Percentiles rank a stretch among this genome's conserved stretches.
phyloP scores from a whole-genome alignment of 2,113 vertebrate genomes.

The Myrmecophaga tridactyla region DNA sequence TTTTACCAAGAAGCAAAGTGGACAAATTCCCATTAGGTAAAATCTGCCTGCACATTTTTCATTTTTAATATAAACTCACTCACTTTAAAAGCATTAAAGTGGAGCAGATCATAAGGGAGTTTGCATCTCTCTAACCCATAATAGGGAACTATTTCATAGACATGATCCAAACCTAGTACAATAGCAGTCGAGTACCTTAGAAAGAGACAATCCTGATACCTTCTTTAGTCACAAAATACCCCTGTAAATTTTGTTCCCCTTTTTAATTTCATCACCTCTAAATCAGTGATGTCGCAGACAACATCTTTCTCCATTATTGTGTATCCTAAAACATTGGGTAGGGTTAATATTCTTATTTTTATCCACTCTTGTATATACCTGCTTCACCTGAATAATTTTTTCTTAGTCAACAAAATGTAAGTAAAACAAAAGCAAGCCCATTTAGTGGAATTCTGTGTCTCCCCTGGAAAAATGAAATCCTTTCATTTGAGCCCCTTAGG shows the following conservation, averaged over 20 bases:
- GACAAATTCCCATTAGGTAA: conserved; percentile 70
- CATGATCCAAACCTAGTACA: conserved; percentile 23
- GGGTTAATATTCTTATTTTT: background rate
- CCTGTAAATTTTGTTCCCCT: background rate
- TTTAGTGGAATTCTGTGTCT: background rate
- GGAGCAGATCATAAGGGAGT: conserved; percentile 55
- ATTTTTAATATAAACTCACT: conserved; percentile 71
- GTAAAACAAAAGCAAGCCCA: background rate
- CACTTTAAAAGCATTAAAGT: conserved; percentile 72
- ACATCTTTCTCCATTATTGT: background rate
- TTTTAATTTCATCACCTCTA: conserved; percentile 19
- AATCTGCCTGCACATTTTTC: conserved; percentile 62
- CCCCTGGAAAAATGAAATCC: background rate
- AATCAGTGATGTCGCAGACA: background rate
- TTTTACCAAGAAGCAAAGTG: conserved; percentile 63
- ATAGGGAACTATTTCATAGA: conserved; percentile 39
- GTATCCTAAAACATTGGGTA: background rate
- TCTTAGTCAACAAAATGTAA: background rate
- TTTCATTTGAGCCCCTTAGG: background rate
- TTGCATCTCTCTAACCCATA: conserved; percentile 45
- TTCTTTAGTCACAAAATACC: conserved; percentile 21
- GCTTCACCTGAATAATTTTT: background rate
- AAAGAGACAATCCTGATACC: conserved; percentile 14
- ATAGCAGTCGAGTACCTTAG: conserved; percentile 25
- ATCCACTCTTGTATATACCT: background rate